Base-by-base conservation (phyloP, 1,140 invertebrate species). In the Potamilus streckersoni region DNA sequence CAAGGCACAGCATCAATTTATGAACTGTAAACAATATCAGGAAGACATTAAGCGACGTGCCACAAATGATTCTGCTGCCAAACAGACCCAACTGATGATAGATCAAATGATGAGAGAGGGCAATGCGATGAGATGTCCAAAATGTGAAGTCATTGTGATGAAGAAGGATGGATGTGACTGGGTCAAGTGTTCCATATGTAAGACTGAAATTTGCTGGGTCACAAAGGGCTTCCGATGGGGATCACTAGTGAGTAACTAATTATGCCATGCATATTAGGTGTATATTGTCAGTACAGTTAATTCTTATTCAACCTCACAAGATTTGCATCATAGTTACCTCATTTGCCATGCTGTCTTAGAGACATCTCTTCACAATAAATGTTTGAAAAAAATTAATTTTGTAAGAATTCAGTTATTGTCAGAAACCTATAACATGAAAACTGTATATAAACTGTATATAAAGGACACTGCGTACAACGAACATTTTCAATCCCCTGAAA, bases 101-200 rank as follows among this genome's bases (percentile, higher is more conserved):
- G 65, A 93, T 92, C 93, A 95, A 82, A 94, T 98, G 93, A 93
- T 97, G 58, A 91, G 92, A 57, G 91, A 93, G 65, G 96, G 96
- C 1, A 95, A 97, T 90, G 96, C 96, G 3, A 92, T 98, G 87
- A 91, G 92, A 20, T 97, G 96, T 91, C 95, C 96, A 2, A 93
- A 94, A 69, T 97, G 96, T 89, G 91, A 93, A 79, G 93, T 98
- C 17, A 84, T 88, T 57, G 90, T 97, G 2, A 95, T 95, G 91
- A 97, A 98, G 87, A 97, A 97, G 91, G 96, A 95, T 93, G 96
- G 97, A 31, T 98, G 97, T 91, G 96, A 98, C 90, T 97, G 96
- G 96, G 90, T 98, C 55, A 92, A 94, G 66, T 98, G 97, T 89
- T 95, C 95, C 1, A 95, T 96, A 90, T 98, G 97, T 88, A 95